These are phyloP conservation scores for Gobius niger DNA, from an alignment of 2,113 vertebrate species.

Conservation along the genomic window DNA sequence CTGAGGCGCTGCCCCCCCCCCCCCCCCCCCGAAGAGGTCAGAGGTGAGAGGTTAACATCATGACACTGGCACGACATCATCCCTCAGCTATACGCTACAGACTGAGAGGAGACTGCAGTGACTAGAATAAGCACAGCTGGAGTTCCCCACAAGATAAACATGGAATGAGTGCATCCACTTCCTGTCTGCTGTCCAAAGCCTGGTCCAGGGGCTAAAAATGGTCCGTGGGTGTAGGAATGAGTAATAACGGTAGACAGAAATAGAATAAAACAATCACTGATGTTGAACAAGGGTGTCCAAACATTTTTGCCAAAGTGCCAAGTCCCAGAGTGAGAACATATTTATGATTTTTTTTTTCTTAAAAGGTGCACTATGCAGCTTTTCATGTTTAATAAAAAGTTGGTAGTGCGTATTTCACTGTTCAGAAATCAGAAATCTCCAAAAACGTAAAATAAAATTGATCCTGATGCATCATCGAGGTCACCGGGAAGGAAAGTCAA, in stretches of 20 bases:
- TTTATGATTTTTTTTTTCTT: too few species aligned
- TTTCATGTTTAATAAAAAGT: too few species aligned
- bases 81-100: conserved; percentile 4
- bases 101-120: not conserved
- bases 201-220: not conserved
- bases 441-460: too few species aligned
- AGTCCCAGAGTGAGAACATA: too few species aligned
- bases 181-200: not conserved
- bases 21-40: not conserved
- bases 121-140: not conserved
- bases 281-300: too few species aligned
- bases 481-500: too few species aligned
- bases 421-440: too few species aligned
- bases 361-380: too few species aligned
- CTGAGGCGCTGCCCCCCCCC: not conserved
- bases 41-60: not conserved
- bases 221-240: not conserved
- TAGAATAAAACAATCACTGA: too few species aligned
- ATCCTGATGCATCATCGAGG: too few species aligned
- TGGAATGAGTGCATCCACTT: not conserved
- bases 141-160: not conserved
- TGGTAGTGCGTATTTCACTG: too few species aligned
- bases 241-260: not conserved
- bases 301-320: too few species aligned
- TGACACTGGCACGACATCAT: not conserved